phyloP scores from a whole-genome alignment of 1,140 invertebrate species.

The Chrysoperla carnea region DNA sequence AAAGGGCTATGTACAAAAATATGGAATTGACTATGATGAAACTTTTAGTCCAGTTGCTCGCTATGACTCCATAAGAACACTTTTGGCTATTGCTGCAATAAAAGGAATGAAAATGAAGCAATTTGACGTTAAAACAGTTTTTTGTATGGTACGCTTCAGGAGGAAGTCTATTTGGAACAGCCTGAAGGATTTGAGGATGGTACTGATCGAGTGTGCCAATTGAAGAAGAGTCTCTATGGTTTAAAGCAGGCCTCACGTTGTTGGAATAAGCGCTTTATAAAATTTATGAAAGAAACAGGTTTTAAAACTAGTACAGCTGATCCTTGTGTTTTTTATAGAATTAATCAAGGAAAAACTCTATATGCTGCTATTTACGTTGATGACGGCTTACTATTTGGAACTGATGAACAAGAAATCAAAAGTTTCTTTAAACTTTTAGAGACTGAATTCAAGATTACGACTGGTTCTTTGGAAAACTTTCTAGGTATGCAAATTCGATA shows the following conservation, averaged over 20 bases:
- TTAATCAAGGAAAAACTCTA: slow-evolving; percentile 10
- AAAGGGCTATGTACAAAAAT: slow-evolving; percentile 16
- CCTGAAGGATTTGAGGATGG: slow-evolving; percentile 14
- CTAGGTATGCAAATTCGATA: too few relatives aligned
- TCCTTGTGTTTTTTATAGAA: slow-evolving; percentile 18
- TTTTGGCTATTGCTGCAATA: slow-evolving; percentile 20
- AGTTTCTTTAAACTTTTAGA: too few relatives aligned
- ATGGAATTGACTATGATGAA: slow-evolving; percentile 22
- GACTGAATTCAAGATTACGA: too few relatives aligned
- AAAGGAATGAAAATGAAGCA: slow-evolving; percentile 18
- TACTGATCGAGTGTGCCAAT: slow-evolving; percentile 15
- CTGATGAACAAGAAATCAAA: too few relatives aligned
- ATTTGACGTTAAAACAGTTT: slow-evolving; percentile 27
- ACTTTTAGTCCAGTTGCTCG: slow-evolving; percentile 22
- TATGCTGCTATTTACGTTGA: slow-evolving; percentile 26
- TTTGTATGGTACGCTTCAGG: slow-evolving; percentile 21
- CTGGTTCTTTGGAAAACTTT: too few relatives aligned
- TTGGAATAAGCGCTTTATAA: slow-evolving; percentile 15
- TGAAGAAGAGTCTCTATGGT: slow-evolving; percentile 22
- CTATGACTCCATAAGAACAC: slow-evolving; percentile 20
- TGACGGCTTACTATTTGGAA: slow-evolving; percentile 23
- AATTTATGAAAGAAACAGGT: slow-evolving; percentile 15
- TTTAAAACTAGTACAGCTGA: slow-evolving; percentile 18
- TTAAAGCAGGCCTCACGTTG: slow-evolving; percentile 18
- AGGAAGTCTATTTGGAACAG: too few relatives aligned